Conservation (phyloP, 2,888 invertebrate species). For the Leucophenga maculata region DNA sequence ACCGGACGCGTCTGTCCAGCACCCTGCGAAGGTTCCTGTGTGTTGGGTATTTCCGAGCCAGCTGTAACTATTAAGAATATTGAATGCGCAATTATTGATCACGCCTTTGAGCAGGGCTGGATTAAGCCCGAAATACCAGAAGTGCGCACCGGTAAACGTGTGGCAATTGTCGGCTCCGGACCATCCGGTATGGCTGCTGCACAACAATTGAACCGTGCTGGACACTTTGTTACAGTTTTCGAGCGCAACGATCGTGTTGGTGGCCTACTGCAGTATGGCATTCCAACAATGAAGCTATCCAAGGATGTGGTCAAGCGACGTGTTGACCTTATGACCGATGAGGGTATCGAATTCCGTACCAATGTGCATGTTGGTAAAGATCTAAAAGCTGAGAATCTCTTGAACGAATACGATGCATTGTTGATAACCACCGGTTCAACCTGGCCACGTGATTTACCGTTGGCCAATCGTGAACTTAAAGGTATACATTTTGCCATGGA, state of each 20-base stretch:
- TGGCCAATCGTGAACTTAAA: conserved; percentile 88
- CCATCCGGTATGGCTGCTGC: conserved; percentile 96
- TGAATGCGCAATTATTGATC: conserved; percentile 98
- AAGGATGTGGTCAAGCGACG: conserved; percentile 94
- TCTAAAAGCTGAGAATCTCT: conserved; percentile 82
- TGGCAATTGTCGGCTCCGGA: conserved; percentile 95
- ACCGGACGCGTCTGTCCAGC: conserved; percentile 96
- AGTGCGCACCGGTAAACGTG: conserved; percentile 83
- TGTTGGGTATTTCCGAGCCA: conserved; percentile 94
- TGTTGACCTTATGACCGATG: conserved; percentile 87
- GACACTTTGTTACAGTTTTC: conserved; percentile 96
- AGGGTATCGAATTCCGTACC: conserved; percentile 92
- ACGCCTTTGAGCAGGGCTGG: conserved; percentile 97
- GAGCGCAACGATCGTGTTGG: conserved; percentile 97
- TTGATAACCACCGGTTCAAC: conserved; percentile 95
- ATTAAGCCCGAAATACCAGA: conserved; percentile 86
- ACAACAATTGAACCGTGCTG: conserved; percentile 94
- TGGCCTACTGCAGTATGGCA: conserved; percentile 96
- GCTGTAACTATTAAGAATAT: conserved; percentile 99
- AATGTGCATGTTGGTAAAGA: conserved; percentile 93
- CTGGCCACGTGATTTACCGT: conserved; percentile 93
- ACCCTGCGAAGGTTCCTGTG: conserved; percentile 99
- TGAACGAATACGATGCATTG: conserved; percentile 85
- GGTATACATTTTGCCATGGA: conserved; percentile 99
- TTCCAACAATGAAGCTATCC: conserved; percentile 98